Percentiles rank a stretch among this genome's conserved stretches.
Conservation (phyloP, 1,140 invertebrate genomes). For the Goniozus legneri region DNA sequence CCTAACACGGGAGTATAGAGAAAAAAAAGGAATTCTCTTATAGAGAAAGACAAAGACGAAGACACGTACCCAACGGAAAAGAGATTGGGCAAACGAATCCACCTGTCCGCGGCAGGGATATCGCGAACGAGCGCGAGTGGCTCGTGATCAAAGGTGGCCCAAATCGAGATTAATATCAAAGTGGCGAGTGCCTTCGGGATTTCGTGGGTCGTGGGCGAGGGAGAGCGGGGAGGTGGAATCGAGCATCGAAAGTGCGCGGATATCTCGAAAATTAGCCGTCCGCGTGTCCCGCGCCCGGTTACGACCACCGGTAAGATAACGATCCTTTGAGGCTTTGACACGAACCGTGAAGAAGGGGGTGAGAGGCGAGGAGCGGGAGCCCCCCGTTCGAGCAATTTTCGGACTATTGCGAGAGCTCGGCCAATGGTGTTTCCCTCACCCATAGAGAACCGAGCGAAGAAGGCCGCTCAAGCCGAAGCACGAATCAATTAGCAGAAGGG, state of each 20-base stretch:
- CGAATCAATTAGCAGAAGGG: constrained; percentile 47
- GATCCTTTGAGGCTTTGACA: constrained; percentile 46
- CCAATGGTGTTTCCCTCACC: constrained; percentile 16
- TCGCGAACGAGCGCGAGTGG: neutral
- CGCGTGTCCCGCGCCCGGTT: constrained; percentile 4
- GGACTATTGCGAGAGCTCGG: constrained; percentile 16
- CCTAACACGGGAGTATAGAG: too few species aligned
- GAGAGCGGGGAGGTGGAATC: constrained; percentile 4
- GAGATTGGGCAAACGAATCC: too few species aligned
- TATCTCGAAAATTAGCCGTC: constrained; percentile 24
- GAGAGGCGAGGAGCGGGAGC: constrained; percentile 24
- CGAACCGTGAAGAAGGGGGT: constrained; percentile 25
- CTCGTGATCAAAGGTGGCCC: constrained; percentile 4
- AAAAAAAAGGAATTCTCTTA: too few species aligned
- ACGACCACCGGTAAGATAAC: constrained; percentile 36
- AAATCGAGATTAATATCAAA: constrained; percentile 10
- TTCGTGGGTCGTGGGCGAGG: neutral
- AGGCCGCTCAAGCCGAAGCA: constrained; percentile 38
- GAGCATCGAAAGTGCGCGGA: constrained; percentile 13
- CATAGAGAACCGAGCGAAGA: constrained; percentile 5
- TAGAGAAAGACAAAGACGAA: too few species aligned
- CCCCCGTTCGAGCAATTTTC: too few species aligned
- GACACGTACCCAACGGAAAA: too few species aligned
- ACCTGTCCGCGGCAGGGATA: neutral
- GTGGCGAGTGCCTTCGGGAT: constrained; percentile 1